A percentile compares a stretch with the other conserved stretches of the same genome.
phyloP scores from a whole-genome alignment of 2,888 invertebrate species.

The Aphodius granarius region DNA sequence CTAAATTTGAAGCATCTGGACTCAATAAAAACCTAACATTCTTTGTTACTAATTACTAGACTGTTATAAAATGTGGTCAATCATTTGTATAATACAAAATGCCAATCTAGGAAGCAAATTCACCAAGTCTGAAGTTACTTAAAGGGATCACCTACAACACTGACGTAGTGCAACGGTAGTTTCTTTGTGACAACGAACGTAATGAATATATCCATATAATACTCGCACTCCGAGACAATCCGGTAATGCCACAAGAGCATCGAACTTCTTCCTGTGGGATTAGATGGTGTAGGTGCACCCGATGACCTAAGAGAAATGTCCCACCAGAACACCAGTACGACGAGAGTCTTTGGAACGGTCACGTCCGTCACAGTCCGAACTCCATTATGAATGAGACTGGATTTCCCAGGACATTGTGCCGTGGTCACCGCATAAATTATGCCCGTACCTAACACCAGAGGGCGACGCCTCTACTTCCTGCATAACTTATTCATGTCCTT shows the following conservation, averaged over 20 bases:
- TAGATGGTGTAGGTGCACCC: background rate
- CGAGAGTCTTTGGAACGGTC: conserved; percentile 33
- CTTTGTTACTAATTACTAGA: too few relatives aligned
- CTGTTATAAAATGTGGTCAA: too few relatives aligned
- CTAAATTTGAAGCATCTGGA: too few relatives aligned
- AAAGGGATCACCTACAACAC: background rate
- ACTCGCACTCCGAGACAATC: background rate
- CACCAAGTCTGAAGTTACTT: background rate
- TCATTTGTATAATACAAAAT: too few relatives aligned
- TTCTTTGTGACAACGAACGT: background rate
- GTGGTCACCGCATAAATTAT: conserved; percentile 40
- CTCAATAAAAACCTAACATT: too few relatives aligned
- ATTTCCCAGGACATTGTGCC: conserved; percentile 42
- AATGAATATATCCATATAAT: conserved; percentile 11
- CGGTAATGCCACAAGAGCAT: background rate
- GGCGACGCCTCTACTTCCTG: conserved; percentile 19
- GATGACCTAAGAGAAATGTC: background rate
- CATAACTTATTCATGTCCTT: conserved; percentile 35
- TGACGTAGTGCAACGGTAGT: background rate
- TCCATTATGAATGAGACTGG: conserved; percentile 42
- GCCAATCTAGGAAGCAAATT: too few relatives aligned
- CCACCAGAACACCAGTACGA: background rate
- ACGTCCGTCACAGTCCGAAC: conserved; percentile 38
- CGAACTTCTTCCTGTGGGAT: background rate
- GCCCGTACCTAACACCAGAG: conserved; percentile 29